These are phyloP conservation scores for Mimumesa dahlbomi DNA, from an alignment of 2,888 invertebrate species.

Conservation along the genomic window DNA sequence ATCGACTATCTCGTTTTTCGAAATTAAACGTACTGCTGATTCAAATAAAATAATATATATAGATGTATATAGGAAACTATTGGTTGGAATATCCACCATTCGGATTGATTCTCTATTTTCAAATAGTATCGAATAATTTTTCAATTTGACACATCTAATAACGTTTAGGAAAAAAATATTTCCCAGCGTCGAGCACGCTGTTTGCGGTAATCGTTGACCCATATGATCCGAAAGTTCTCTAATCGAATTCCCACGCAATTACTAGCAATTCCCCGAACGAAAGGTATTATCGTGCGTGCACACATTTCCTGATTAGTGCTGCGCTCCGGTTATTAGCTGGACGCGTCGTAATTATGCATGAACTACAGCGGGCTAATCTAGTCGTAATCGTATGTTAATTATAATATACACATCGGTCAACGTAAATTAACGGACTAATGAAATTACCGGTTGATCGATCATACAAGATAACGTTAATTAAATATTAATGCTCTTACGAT, in stretches of 20 bases:
- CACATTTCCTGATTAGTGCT: slow-evolving; percentile 27
- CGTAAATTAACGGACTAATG: slow-evolving; percentile 33
- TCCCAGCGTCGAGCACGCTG: no score
- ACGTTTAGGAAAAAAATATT: no score
- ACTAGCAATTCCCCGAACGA: slow-evolving; percentile 32
- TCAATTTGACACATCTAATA: no score
- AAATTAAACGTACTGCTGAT: no score
- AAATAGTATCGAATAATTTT: no score
- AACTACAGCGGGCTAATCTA: slow-evolving; percentile 30
- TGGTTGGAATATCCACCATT: no score
- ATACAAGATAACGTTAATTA: slow-evolving; percentile 8
- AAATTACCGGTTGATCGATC: slow-evolving; percentile 30
- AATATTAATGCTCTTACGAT: no score
- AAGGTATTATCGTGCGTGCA: slow-evolving; percentile 30
- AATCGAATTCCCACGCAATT: slow-evolving; percentile 33
- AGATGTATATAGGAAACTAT: no score
- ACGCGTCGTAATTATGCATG: slow-evolving; percentile 23
- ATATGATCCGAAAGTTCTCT: slow-evolving; percentile 14
- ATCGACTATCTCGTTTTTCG: no score
- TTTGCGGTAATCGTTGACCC: slow-evolving; percentile 16
- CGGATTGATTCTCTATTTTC: no score
- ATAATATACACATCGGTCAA: slow-evolving; percentile 32
- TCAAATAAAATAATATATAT: no score
- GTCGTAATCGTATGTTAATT: slow-evolving; percentile 44
- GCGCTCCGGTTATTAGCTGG: slow-evolving; percentile 28